These are phyloP conservation scores for Gila orcuttii DNA, from an alignment of 2,113 vertebrate species.

Conservation along the genomic window DNA sequence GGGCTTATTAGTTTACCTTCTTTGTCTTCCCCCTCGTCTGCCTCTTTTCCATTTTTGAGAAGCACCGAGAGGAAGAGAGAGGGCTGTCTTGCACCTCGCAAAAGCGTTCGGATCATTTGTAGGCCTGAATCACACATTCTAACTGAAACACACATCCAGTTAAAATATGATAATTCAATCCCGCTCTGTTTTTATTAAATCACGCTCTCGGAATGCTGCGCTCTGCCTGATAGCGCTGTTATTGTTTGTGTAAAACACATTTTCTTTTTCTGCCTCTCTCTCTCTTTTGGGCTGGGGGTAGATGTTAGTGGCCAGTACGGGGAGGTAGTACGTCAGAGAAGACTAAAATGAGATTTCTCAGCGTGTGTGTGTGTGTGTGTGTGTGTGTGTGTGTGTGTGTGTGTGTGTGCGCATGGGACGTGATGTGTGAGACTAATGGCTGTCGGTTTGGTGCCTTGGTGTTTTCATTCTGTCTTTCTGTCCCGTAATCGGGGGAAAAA, in stretches of 20 bases:
- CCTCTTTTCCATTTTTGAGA: conserved; percentile 43
- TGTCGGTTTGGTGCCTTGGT: conserved; percentile 43
- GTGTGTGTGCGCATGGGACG: conserved; percentile 54
- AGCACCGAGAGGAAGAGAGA: conserved; percentile 39
- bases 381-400: conserved; percentile 47
- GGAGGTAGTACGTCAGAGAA: conserved; percentile 14
- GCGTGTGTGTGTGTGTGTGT: conserved; percentile 27
- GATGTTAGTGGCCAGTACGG: conserved; percentile 28
- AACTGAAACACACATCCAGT: conserved; percentile 59
- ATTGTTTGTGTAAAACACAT: conserved; percentile 58
- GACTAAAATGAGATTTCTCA: conserved; percentile 57
- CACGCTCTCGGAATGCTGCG: conserved; percentile 50
- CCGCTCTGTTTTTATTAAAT: conserved; percentile 59
- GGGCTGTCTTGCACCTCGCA: conserved; percentile 36
- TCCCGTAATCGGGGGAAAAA: conserved; percentile 70
- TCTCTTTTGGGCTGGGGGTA: conserved; percentile 38
- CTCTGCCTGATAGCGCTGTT: conserved; percentile 53
- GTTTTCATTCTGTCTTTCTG: conserved; percentile 46
- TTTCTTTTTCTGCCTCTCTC: conserved; percentile 27
- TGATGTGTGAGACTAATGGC: conserved; percentile 61
- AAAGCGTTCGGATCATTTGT: conserved; percentile 52
- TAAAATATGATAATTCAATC: conserved; percentile 62
- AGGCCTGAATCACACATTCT: conserved; percentile 53
- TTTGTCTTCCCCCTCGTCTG: conserved; percentile 50
- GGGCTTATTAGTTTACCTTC: conserved; percentile 53